Evolutionary conservation across 2,888 invertebrate genomes (phyloP).

Genomic region (Campoletis raptor): DNA sequence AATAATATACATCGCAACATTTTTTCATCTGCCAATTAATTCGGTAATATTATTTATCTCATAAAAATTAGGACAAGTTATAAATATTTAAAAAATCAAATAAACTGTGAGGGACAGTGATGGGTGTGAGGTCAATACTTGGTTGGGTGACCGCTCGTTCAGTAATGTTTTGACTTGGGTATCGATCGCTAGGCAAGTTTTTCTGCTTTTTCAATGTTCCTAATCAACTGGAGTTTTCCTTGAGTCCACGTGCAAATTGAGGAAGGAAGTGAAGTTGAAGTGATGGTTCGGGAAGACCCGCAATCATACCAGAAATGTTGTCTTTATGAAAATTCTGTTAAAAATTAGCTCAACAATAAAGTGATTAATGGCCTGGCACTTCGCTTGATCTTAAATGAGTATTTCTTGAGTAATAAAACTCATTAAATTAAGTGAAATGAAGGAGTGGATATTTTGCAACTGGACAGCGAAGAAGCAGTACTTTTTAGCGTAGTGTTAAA

Average conservation of each 20-base stretch:
- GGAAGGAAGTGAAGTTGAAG: too few relatives aligned
- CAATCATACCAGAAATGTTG: background rate
- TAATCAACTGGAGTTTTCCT: too few relatives aligned
- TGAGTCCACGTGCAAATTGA: too few relatives aligned
- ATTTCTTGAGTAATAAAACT: background rate
- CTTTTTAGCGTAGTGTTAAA: background rate
- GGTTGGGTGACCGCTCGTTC: too few relatives aligned
- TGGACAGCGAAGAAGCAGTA: background rate
- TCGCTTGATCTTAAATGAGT: background rate
- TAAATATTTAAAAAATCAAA: background rate
- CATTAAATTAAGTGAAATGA: background rate
- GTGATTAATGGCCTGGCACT: background rate
- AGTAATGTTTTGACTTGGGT: too few relatives aligned
- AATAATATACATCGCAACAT: background rate
- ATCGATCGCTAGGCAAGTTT: too few relatives aligned
- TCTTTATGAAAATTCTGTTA: background rate
- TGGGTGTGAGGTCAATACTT: too few relatives aligned
- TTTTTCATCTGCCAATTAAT: background rate
- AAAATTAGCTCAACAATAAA: background rate
- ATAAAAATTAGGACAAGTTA: background rate
- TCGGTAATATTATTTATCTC: background rate
- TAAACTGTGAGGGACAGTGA: background rate
- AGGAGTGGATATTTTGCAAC: background rate
- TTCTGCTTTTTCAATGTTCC: too few relatives aligned
- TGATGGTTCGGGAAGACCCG: too few relatives aligned